Conservation (phyloP, 2,888 invertebrate species). For the Eupithecia vulgata region DNA sequence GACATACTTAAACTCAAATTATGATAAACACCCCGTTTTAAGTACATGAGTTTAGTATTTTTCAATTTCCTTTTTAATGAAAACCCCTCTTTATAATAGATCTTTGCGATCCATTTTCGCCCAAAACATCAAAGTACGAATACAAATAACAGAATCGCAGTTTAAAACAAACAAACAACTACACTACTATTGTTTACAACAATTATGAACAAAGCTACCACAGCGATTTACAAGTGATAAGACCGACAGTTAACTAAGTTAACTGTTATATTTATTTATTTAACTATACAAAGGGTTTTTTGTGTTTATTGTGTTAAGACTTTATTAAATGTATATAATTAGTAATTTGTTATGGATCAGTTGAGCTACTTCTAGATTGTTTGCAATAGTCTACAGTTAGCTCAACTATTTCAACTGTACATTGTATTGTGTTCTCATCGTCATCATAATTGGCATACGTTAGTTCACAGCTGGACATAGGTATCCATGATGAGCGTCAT, state of each 20-base stretch:
- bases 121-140: not conserved
- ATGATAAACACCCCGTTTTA: too few relatives aligned
- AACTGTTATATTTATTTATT: not conserved
- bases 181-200: not conserved
- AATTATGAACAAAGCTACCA: conserved; percentile 2
- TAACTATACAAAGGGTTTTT: not conserved
- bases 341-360: too few relatives aligned
- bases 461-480: too few relatives aligned
- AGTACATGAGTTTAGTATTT: too few relatives aligned
- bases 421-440: too few relatives aligned
- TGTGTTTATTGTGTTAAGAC: too few relatives aligned
- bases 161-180: not conserved
- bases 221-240: not conserved
- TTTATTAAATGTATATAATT: too few relatives aligned
- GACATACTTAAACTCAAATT: too few relatives aligned
- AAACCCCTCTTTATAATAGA: too few relatives aligned
- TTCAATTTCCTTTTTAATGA: too few relatives aligned
- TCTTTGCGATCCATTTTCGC: not conserved
- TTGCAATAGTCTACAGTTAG: not conserved
- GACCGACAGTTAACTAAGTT: not conserved
- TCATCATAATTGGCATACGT: too few relatives aligned
- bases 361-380: not conserved
- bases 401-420: not conserved
- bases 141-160: not conserved
- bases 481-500: too few relatives aligned